Conservation (phyloP, 2,888 invertebrate genomes). For the Hanleya hanleyi region DNA sequence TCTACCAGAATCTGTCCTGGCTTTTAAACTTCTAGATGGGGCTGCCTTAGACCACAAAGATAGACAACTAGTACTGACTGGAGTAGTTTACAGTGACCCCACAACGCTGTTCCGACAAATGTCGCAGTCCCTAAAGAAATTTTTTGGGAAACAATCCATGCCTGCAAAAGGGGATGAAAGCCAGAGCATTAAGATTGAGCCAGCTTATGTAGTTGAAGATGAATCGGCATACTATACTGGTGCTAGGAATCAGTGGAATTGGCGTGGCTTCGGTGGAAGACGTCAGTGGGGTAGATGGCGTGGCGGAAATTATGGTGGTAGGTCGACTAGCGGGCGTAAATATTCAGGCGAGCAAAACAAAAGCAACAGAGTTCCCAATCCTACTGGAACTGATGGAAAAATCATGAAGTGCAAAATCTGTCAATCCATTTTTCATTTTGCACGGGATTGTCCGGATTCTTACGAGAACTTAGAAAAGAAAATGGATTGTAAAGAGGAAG, state of each 20-base stretch:
- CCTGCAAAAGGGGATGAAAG: no score
- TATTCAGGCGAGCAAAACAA: no score
- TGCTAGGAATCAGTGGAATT: no score
- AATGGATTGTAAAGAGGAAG: background rate
- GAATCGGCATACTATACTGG: no score
- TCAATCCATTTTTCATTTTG: conserved; percentile 12
- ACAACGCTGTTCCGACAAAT: background rate
- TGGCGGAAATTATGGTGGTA: no score
- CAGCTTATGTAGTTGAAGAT: no score
- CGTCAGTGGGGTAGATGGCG: no score
- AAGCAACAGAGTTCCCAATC: no score
- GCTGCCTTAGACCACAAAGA: conserved; percentile 10
- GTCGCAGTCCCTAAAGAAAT: background rate
- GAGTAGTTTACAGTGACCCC: conserved; percentile 1
- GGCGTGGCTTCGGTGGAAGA: no score
- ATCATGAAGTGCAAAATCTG: conserved; percentile 1
- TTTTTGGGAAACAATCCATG: conserved; percentile 4
- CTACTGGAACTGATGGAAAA: background rate
- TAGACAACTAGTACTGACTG: conserved; percentile 7
- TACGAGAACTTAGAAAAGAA: background rate
- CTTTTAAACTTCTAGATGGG: conserved; percentile 22
- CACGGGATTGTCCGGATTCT: background rate
- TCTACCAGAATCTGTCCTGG: conserved; percentile 24
- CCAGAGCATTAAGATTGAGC: no score
- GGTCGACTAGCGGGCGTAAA: no score